phyloP scores from a whole-genome alignment of 2,113 vertebrate genomes.

The Otolemur garnettii region DNA sequence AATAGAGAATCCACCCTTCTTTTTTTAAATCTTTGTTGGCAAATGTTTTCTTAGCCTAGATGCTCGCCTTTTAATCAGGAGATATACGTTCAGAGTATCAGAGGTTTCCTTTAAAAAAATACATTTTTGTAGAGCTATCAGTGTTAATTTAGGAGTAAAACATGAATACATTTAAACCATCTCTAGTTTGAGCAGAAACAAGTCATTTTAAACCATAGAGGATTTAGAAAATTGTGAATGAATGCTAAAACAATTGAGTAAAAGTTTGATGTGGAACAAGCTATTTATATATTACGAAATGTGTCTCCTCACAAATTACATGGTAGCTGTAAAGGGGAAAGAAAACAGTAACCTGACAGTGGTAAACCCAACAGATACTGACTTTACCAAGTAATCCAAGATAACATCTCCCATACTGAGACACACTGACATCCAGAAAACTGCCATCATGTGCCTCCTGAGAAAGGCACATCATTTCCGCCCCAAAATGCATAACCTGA shows the following conservation, averaged over 20 bases:
- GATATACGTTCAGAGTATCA: background rate
- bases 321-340: background rate
- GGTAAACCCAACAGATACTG: background rate
- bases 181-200: slow-evolving; percentile 29
- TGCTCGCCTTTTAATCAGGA: background rate
- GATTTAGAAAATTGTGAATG: slow-evolving; percentile 4
- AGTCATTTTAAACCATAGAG: background rate
- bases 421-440: background rate
- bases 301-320: background rate
- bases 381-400: background rate
- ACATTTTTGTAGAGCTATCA: slow-evolving; percentile 1
- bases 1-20: slow-evolving; percentile 3
- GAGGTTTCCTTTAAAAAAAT: background rate
- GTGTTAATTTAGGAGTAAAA: slow-evolving; percentile 58
- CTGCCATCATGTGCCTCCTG: background rate
- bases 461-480: background rate
- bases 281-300: background rate
- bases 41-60: slow-evolving; percentile 30
- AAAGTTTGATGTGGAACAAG: background rate
- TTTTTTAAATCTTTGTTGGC: slow-evolving; percentile 51
- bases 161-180: background rate
- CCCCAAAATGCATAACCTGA: background rate
- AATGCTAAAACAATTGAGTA: background rate
- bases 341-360: background rate
- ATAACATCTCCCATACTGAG: background rate